phyloP scores from a whole-genome alignment of 2,113 vertebrate species.

The Dasyornis broadbenti region DNA sequence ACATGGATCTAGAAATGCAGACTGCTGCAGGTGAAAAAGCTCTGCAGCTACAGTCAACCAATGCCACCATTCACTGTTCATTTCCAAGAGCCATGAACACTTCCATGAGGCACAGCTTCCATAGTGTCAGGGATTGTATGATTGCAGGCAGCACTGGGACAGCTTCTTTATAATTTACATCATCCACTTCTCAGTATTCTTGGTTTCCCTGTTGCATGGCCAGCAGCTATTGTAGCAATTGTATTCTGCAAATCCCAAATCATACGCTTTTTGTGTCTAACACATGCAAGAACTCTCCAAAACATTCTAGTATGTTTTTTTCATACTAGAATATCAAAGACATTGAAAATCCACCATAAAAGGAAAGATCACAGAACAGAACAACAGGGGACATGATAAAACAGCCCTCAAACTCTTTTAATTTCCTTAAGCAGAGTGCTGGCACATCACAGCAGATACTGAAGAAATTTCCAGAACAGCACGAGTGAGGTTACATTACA shows the following conservation, averaged over 20 bases:
- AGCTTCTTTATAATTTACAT: neutral
- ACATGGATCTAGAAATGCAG: neutral
- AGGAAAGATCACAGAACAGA: neutral
- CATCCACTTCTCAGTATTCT: neutral
- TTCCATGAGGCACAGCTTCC: neutral
- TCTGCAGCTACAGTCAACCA: neutral
- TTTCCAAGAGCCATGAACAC: neutral
- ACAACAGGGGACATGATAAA: neutral
- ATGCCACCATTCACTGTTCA: too few species aligned
- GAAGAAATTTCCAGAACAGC: neutral
- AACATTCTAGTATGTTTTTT: too few species aligned
- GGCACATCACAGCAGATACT: neutral
- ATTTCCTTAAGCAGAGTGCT: neutral
- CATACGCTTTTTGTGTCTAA: neutral
- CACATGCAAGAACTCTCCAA: neutral
- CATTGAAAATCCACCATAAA: neutral
- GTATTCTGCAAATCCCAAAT: neutral
- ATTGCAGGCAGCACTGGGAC: neutral
- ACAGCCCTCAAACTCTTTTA: neutral
- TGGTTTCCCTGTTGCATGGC: neutral
- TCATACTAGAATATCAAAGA: neutral
- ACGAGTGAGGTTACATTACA: neutral
- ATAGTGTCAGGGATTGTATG: neutral
- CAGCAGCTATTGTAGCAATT: neutral
- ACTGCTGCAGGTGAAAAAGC: neutral